phyloP scores from a whole-genome alignment of 2,113 vertebrate genomes.

The Mormyrus iriodes region DNA sequence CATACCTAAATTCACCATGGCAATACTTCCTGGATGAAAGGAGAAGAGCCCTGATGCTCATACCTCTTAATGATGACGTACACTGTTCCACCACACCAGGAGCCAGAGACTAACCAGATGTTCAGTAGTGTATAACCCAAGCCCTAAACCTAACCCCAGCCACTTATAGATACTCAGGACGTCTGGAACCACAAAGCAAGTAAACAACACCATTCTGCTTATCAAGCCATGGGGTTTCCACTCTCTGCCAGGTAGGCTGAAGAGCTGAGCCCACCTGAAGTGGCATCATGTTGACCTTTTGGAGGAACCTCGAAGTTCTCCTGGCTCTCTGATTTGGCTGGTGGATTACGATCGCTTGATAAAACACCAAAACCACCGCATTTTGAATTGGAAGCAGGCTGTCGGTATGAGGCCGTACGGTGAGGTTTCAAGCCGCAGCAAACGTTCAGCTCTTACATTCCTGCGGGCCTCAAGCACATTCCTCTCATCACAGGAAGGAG shows the following conservation, averaged over 20 bases:
- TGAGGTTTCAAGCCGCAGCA: neutral
- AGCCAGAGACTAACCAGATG: neutral
- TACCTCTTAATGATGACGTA: neutral
- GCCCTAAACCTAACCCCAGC: neutral
- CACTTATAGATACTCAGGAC: neutral
- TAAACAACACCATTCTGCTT: neutral
- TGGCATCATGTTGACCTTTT: neutral
- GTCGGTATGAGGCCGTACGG: neutral
- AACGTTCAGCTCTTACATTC: neutral
- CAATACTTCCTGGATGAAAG: neutral
- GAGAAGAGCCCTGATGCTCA: neutral
- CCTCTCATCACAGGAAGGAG: neutral
- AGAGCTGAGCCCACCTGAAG: neutral
- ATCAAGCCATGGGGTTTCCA: neutral
- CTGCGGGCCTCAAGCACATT: neutral
- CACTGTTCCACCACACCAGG: neutral
- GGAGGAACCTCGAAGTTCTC: neutral
- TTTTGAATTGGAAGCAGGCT: neutral
- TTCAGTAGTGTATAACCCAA: neutral
- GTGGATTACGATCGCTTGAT: neutral
- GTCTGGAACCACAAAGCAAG: neutral
- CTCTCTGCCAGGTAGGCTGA: neutral
- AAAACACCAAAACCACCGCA: neutral
- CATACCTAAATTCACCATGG: no score
- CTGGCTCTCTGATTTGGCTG: neutral